Conservation (phyloP, 2,797 vertebrate genomes). For the Babyrousa celebensis region DNA sequence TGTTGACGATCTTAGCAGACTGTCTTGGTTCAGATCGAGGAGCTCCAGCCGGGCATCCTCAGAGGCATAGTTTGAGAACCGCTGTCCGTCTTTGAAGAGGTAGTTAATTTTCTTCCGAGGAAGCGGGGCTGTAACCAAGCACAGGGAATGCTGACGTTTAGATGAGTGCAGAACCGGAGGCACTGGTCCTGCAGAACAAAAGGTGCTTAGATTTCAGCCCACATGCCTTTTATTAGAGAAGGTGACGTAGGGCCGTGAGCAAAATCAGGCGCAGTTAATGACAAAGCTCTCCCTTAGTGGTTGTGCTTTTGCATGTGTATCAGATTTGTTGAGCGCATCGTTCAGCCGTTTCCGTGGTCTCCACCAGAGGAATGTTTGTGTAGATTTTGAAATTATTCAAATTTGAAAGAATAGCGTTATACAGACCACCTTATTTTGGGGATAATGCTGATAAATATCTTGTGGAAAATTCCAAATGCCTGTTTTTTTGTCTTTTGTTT, state of each 20-base stretch:
- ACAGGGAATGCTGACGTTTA: too few relatives aligned
- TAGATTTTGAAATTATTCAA: neutral
- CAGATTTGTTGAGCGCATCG: too few relatives aligned
- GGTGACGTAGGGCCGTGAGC: too few relatives aligned
- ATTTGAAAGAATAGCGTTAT: neutral
- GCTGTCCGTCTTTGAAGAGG: conserved; percentile 10
- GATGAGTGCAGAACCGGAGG: too few relatives aligned
- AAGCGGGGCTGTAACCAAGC: too few relatives aligned
- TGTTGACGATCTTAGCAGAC: conserved; percentile 20
- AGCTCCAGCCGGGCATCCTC: neutral
- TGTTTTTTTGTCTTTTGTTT: neutral
- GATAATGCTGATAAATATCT: neutral
- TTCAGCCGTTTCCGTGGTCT: too few relatives aligned
- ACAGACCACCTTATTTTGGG: neutral
- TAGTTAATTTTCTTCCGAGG: neutral
- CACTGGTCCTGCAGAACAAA: too few relatives aligned
- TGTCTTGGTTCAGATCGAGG: neutral
- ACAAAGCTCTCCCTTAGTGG: too few relatives aligned
- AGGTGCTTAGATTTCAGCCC: too few relatives aligned
- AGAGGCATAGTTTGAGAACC: neutral
- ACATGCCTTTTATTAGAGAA: too few relatives aligned
- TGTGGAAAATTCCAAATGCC: neutral
- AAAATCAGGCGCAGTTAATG: too few relatives aligned
- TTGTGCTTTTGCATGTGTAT: too few relatives aligned
- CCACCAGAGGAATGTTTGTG: neutral